These are phyloP conservation scores for Porphyrio hochstetteri DNA, from an alignment of 2,113 vertebrate genomes.

Conservation along the genomic window DNA sequence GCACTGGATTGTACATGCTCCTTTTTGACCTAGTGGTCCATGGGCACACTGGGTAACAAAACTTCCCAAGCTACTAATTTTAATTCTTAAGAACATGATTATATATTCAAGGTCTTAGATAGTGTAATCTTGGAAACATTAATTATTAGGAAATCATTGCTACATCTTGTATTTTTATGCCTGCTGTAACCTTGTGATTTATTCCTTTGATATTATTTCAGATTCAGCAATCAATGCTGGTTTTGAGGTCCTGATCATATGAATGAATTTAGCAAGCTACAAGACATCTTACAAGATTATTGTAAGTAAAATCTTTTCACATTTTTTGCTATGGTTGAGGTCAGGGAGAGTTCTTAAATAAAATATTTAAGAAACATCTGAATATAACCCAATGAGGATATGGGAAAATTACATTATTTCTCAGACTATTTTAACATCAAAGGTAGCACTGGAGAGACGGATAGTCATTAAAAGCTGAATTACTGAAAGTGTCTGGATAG, in stretches of 20 bases:
- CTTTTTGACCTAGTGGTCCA: background rate
- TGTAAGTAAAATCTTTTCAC: conserved; percentile 70
- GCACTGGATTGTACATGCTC: background rate
- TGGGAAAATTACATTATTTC: conserved; percentile 73
- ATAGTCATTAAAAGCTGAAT: conserved; percentile 76
- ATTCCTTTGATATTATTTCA: conserved; percentile 71
- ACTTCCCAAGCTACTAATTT: conserved; percentile 27
- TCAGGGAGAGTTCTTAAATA: conserved; percentile 75
- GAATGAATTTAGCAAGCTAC: conserved; percentile 68
- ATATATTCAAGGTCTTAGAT: conserved; percentile 14
- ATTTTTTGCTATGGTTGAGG: conserved; percentile 59
- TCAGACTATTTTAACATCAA: conserved; percentile 75
- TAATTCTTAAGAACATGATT: conserved; percentile 6
- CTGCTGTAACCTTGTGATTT: conserved; percentile 53
- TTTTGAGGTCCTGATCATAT: conserved; percentile 50
- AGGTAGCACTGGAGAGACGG: conserved; percentile 63
- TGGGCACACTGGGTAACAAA: background rate
- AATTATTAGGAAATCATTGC: conserved; percentile 58
- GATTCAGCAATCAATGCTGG: conserved; percentile 50
- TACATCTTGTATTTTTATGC: conserved; percentile 69
- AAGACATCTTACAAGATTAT: conserved; percentile 69
- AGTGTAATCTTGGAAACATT: conserved; percentile 41
- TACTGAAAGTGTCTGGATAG: conserved; percentile 66
- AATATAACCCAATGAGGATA: conserved; percentile 69
- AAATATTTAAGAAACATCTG: conserved; percentile 78